phyloP scores from a whole-genome alignment of 1,140 invertebrate genomes.

The Camponotus floridanus region DNA sequence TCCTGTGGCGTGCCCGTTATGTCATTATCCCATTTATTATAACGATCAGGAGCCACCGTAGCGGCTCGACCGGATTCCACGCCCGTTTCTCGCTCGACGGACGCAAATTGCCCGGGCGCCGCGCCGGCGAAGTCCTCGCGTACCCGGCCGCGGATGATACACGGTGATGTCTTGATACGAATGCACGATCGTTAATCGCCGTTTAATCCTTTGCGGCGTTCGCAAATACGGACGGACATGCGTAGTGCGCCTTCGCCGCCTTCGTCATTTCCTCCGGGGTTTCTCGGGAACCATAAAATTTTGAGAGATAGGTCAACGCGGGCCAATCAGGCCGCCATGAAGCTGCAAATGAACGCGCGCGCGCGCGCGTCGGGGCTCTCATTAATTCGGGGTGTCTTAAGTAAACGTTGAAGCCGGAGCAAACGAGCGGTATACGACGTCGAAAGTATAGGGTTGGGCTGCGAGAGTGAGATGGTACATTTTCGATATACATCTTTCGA shows the following conservation, averaged over 20 bases:
- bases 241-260: background rate
- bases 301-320: slow-evolving; percentile 38
- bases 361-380: slow-evolving; percentile 19
- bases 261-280: background rate
- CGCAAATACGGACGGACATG: slow-evolving; percentile 4
- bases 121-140: slow-evolving; percentile 49
- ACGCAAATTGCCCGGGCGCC: slow-evolving; percentile 78
- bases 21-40: slow-evolving; percentile 82
- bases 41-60: slow-evolving; percentile 73
- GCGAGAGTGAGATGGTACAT: slow-evolving; percentile 33
- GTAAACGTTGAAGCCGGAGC: slow-evolving; percentile 36
- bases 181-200: slow-evolving; percentile 81
- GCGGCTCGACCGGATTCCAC: slow-evolving; percentile 77
- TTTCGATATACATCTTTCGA: slow-evolving; percentile 49
- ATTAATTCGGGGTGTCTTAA: slow-evolving; percentile 53
- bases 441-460: slow-evolving; percentile 49
- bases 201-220: slow-evolving; percentile 71
- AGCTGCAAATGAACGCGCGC: slow-evolving; percentile 48
- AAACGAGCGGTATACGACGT: slow-evolving; percentile 53
- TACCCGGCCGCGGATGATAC: slow-evolving; percentile 70
- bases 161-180: slow-evolving; percentile 82
- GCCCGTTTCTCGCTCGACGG: slow-evolving; percentile 78
- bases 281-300: slow-evolving; percentile 44
- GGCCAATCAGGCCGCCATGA: slow-evolving; percentile 25
- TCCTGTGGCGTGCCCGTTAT: slow-evolving; percentile 74